phyloP scores from a whole-genome alignment of 2,888 invertebrate genomes.

The Slavum lentiscoides region DNA sequence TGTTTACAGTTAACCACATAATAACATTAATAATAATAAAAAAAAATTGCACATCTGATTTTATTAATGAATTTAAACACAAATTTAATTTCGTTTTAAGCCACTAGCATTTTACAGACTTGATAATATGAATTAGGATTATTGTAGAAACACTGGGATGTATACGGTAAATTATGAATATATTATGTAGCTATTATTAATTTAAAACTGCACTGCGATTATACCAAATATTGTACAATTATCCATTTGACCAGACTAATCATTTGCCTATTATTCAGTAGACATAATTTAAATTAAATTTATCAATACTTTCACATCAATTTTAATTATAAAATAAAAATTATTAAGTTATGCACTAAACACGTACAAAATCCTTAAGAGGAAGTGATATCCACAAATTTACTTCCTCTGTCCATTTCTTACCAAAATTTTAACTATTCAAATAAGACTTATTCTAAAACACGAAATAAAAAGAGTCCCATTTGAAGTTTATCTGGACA shows the following conservation, averaged over 20 bases:
- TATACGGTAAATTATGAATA: not conserved
- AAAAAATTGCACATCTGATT: not conserved
- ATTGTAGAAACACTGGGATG: not conserved
- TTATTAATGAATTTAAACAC: not conserved
- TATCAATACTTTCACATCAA: not conserved
- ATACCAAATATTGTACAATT: not conserved
- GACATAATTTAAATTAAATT: not conserved
- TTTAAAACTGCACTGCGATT: not conserved
- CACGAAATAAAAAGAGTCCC: no score
- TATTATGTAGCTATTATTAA: not conserved
- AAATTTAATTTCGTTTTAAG: not conserved
- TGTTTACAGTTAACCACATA: not conserved
- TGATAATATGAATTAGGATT: not conserved
- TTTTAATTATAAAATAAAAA: not conserved
- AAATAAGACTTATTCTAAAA: no score
- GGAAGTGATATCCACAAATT: no score
- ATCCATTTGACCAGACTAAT: not conserved
- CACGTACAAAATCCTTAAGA: no score
- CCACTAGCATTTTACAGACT: not conserved
- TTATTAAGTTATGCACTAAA: no score
- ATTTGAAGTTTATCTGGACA: no score
- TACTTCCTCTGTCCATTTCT: no score
- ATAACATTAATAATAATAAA: not conserved
- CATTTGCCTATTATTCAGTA: not conserved
- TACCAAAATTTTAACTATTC: no score